Conservation (phyloP, 1,140 invertebrate species). For the Eupristina koningsbergeri region DNA sequence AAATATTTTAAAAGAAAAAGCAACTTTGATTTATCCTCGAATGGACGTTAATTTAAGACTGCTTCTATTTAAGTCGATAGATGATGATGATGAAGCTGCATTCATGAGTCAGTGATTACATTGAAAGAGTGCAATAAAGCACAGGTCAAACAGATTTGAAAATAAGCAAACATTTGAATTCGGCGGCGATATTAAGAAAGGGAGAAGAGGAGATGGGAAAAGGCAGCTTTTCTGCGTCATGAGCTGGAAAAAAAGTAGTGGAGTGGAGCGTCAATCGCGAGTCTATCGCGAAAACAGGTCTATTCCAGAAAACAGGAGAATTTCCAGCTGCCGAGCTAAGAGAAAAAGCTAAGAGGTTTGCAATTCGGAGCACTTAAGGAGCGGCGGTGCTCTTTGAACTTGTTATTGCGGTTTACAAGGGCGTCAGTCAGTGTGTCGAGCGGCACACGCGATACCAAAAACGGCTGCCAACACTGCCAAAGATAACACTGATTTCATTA, state of each 20-base stretch:
- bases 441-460: neutral
- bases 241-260: neutral
- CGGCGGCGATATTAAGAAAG: neutral
- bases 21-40: no score
- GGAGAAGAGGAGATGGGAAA: neutral
- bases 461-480: neutral
- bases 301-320: neutral
- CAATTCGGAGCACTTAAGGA: neutral
- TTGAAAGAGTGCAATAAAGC: no score
- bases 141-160: no score
- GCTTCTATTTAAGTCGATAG: no score
- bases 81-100: no score
- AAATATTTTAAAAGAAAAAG: no score
- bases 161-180: no score
- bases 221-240: neutral
- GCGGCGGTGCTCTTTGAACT: neutral
- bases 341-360: neutral
- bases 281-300: neutral
- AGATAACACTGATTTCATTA: conserved; percentile 69
- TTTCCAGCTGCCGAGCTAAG: neutral
- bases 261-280: neutral
- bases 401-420: conserved; percentile 11
- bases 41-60: no score
- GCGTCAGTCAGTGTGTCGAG: neutral
- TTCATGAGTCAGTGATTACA: no score